Evolutionary conservation across 2,113 vertebrate species (phyloP).

Genomic region (Plecturocebus donacophilus): DNA sequence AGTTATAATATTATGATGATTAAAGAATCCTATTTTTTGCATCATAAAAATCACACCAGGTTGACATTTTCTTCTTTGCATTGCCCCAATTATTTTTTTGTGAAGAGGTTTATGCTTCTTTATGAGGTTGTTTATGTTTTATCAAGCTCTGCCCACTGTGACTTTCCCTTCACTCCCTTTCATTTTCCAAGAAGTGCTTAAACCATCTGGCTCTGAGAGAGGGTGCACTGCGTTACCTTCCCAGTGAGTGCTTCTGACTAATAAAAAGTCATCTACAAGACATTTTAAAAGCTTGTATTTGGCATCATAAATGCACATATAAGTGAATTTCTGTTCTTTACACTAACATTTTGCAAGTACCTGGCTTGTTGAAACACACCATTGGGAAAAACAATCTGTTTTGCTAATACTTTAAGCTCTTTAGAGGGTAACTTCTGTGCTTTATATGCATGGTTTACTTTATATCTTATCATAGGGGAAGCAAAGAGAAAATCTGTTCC

Average conservation of each 20-base stretch:
- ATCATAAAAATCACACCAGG: neutral
- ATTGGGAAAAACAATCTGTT: slow-evolving; percentile 76
- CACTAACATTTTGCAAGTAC: slow-evolving; percentile 66
- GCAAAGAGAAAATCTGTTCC: slow-evolving; percentile 46
- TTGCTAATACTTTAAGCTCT: slow-evolving; percentile 69
- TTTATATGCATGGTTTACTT: slow-evolving; percentile 40
- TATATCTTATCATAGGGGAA: slow-evolving; percentile 32
- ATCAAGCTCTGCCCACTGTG: neutral
- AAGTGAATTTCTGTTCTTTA: slow-evolving; percentile 65
- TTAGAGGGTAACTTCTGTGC: slow-evolving; percentile 20
- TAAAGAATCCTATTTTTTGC: neutral
- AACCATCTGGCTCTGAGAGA: slow-evolving; percentile 35
- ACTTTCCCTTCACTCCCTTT: neutral
- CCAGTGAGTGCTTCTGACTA: neutral
- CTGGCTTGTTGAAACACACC: slow-evolving; percentile 67
- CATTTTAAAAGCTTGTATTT: slow-evolving; percentile 47
- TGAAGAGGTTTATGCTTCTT: neutral
- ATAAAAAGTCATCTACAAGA: slow-evolving; percentile 7
- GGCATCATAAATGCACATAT: slow-evolving; percentile 1
- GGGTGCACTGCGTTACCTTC: neutral
- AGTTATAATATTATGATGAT: accelerated
- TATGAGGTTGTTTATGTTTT: neutral
- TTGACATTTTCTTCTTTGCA: neutral
- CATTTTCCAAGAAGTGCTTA: neutral
- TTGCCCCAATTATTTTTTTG: neutral